phyloP scores from a whole-genome alignment of 2,113 vertebrate genomes.

The Pangasianodon hypophthalmus region DNA sequence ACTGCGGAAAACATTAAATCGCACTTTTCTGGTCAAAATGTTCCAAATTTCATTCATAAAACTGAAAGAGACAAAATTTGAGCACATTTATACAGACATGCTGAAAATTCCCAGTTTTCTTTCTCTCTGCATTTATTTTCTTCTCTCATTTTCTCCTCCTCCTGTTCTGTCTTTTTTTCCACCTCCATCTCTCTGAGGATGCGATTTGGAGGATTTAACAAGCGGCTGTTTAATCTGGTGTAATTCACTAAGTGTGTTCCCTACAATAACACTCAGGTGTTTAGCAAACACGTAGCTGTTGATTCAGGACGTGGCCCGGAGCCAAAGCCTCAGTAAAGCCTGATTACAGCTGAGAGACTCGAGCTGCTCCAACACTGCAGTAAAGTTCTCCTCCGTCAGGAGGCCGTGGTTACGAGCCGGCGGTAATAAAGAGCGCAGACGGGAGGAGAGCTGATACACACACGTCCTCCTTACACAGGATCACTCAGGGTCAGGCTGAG shows the following conservation, averaged over 20 bases:
- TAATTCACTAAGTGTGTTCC: conserved; percentile 60
- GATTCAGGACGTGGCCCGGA: conserved; percentile 59
- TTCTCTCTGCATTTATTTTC: conserved; percentile 45
- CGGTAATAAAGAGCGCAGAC: conserved; percentile 52
- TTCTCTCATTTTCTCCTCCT: conserved; percentile 15
- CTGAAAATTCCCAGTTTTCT: not conserved
- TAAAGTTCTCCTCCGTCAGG: conserved; percentile 34
- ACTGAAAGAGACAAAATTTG: not conserved
- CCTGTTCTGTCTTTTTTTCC: not conserved
- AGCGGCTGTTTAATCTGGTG: conserved; percentile 51
- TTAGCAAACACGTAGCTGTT: conserved; percentile 54
- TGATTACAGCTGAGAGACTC: conserved; percentile 55
- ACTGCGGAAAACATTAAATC: not conserved
- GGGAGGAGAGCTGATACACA: conserved; percentile 30
- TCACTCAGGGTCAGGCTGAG: not conserved
- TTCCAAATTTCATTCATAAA: not conserved
- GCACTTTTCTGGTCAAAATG: not conserved
- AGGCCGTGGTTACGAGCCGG: conserved; percentile 44
- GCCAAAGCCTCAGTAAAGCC: conserved; percentile 63
- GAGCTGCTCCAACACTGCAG: conserved; percentile 22
- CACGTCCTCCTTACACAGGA: not conserved
- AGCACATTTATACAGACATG: not conserved
- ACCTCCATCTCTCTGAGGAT: conserved; percentile 43
- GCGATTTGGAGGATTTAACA: conserved; percentile 61
- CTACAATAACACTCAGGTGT: conserved; percentile 59